These are phyloP conservation scores for Struthidea cinerea DNA, from an alignment of 2,113 vertebrate genomes.

Conservation along the genomic window DNA sequence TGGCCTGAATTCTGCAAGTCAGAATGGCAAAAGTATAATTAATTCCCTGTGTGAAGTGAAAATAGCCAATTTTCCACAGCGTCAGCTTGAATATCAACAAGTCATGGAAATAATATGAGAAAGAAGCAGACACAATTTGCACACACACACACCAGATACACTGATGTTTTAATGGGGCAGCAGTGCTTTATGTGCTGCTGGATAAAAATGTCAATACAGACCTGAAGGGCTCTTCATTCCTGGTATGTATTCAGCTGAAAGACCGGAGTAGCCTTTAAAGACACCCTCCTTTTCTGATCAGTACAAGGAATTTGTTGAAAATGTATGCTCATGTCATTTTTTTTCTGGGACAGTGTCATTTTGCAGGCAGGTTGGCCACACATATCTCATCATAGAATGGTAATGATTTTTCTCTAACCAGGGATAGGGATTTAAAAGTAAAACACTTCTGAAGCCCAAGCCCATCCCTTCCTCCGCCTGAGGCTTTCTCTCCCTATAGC, in stretches of 20 bases:
- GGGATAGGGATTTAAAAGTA: background rate
- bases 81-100: background rate
- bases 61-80: conserved; percentile 10
- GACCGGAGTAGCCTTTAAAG: background rate
- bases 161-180: background rate
- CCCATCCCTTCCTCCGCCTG: background rate
- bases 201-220: background rate
- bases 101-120: background rate
- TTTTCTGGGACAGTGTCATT: background rate
- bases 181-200: background rate
- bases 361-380: background rate
- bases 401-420: background rate
- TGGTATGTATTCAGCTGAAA: background rate
- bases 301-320: background rate
- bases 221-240: background rate
- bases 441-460: background rate
- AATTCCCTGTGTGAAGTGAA: conserved; percentile 24
- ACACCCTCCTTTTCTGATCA: background rate
- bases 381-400: background rate
- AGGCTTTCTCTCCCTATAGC: background rate
- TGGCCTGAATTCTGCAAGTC: conserved; percentile 11
- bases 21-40: conserved; percentile 7
- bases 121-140: background rate
- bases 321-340: background rate
- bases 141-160: background rate